These are phyloP conservation scores for Eremophila alpestris DNA, from an alignment of 2,797 vertebrate genomes.

Conservation along the genomic window DNA sequence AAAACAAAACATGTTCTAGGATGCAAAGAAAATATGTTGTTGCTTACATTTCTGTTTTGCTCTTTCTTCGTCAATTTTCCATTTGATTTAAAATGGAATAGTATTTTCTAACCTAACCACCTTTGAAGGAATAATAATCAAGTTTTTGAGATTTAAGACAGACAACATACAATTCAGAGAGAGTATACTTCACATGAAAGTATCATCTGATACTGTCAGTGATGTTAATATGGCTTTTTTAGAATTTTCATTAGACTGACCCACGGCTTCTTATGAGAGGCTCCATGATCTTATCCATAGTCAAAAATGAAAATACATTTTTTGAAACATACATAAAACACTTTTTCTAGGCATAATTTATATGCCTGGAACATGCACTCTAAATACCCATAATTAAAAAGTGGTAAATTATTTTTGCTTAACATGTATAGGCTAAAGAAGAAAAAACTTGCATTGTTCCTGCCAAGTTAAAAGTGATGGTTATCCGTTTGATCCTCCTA, in stretches of 20 bases:
- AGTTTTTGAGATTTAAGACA: background rate
- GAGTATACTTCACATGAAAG: background rate
- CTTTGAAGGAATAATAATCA: background rate
- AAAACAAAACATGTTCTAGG: background rate
- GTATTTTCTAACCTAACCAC: background rate
- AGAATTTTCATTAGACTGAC: background rate
- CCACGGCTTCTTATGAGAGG: background rate
- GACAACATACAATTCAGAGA: background rate
- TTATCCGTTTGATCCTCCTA: background rate
- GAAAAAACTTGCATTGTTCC: background rate
- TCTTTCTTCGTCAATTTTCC: background rate
- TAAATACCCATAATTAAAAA: background rate
- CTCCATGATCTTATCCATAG: background rate
- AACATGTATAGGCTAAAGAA: background rate
- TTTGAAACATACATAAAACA: background rate
- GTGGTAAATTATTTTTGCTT: background rate
- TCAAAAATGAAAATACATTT: background rate
- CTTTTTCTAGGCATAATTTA: background rate
- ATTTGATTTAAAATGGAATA: background rate
- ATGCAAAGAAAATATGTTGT: background rate
- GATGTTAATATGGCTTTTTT: background rate
- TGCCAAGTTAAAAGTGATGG: background rate
- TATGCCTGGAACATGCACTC: background rate
- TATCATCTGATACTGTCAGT: background rate
- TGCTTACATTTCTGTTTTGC: background rate